Conservation (phyloP, 2,113 vertebrate species). For the Tauraco erythrolophus region DNA sequence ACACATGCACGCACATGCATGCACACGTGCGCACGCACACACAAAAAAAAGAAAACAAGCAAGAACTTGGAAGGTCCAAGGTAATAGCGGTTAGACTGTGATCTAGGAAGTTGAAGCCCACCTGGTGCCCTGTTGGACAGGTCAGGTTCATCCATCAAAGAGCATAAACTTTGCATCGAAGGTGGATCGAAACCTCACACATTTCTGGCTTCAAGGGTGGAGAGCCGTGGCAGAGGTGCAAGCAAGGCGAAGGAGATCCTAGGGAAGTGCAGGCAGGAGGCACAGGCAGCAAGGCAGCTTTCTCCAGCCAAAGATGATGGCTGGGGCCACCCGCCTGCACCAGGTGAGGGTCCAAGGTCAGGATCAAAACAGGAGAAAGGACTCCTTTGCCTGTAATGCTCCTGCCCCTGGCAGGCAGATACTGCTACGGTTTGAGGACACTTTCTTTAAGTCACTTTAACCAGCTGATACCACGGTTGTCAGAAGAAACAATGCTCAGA, state of each 20-base stretch:
- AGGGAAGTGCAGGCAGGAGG: neutral
- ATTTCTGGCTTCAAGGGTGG: neutral
- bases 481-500: neutral
- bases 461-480: neutral
- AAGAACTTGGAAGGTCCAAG: neutral
- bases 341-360: accelerated
- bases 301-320: neutral
- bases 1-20: neutral
- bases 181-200: neutral
- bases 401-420: neutral
- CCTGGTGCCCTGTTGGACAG: accelerated
- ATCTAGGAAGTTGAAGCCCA: neutral
- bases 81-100: neutral
- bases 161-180: neutral
- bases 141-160: neutral
- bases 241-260: neutral
- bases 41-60: neutral
- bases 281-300: neutral
- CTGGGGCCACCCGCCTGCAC: neutral
- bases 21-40: neutral
- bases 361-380: neutral
- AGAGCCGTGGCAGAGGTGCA: neutral
- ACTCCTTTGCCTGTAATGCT: neutral
- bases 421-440: accelerated
- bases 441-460: neutral